Percentiles rank a stretch among this genome's conserved stretches.
Evolutionary conservation across 2,888 invertebrate genomes (phyloP).

Genomic region (Hofmannophila pseudospretella): DNA sequence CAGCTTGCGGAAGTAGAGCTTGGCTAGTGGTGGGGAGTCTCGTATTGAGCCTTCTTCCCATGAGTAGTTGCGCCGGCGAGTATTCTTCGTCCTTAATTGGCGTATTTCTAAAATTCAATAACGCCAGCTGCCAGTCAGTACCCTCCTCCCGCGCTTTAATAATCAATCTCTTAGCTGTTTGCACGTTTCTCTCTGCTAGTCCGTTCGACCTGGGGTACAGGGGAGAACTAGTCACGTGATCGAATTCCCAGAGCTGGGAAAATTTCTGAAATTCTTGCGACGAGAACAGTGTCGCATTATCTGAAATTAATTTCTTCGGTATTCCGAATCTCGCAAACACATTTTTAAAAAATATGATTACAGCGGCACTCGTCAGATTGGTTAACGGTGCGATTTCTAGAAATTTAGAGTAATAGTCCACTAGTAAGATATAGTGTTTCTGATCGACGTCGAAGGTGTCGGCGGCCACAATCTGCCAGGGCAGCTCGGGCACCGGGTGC

Average conservation of each 20-base stretch:
- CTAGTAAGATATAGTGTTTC: conserved; percentile 14
- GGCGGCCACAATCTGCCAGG: conserved; percentile 16
- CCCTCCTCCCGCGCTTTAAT: conserved; percentile 7
- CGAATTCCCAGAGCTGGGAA: conserved; percentile 1
- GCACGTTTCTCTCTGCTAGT: conserved; percentile 3
- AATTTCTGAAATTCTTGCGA: conserved; percentile 8
- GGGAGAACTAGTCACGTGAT: conserved; percentile 9
- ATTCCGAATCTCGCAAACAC: too few species aligned
- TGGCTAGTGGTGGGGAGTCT: conserved; percentile 7
- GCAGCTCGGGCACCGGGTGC: neutral
- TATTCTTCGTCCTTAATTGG: conserved; percentile 6
- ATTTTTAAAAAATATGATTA: neutral
- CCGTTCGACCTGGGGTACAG: conserved; percentile 8
- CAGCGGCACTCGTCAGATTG: neutral
- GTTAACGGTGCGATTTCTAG: neutral
- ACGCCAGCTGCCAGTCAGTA: conserved; percentile 13
- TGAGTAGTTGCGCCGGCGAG: conserved; percentile 14
- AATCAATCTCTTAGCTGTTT: conserved; percentile 12
- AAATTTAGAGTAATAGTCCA: conserved; percentile 5
- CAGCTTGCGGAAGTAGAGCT: too few species aligned
- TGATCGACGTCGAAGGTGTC: conserved; percentile 17
- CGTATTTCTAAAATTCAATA: conserved; percentile 6
- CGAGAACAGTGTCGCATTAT: too few species aligned
- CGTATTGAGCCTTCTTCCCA: conserved; percentile 15
- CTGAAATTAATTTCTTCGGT: too few species aligned